Percentiles rank a stretch among this genome's conserved stretches.
Evolutionary conservation across 2,888 invertebrate genomes (phyloP).

Genomic region (Listrodromus nycthemerus): DNA sequence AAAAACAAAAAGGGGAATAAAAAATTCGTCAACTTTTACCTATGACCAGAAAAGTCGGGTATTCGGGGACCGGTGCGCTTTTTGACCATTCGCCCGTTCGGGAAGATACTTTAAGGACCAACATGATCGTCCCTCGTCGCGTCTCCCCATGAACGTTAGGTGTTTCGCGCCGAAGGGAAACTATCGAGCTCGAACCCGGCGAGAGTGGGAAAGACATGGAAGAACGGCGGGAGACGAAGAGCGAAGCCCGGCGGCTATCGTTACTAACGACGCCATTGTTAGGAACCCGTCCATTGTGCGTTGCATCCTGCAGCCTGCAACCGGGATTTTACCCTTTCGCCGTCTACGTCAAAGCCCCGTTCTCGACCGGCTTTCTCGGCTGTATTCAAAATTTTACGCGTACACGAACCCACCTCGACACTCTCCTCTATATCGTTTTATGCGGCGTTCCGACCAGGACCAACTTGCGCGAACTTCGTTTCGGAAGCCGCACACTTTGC

Average conservation of each 20-base stretch:
- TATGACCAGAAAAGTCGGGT: neutral
- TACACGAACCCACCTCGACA: neutral
- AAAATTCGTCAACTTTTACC: neutral
- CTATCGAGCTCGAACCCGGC: slow-evolving; percentile 22
- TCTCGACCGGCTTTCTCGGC: slow-evolving; percentile 25
- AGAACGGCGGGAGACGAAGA: slow-evolving; percentile 73
- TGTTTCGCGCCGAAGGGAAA: slow-evolving; percentile 10
- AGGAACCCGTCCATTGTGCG: slow-evolving; percentile 80
- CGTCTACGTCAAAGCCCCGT: slow-evolving; percentile 18
- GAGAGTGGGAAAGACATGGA: slow-evolving; percentile 55
- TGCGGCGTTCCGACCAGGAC: neutral
- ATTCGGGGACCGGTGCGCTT: neutral
- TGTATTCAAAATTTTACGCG: slow-evolving; percentile 11
- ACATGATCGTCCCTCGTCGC: neutral
- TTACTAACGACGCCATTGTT: slow-evolving; percentile 84
- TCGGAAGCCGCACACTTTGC: neutral
- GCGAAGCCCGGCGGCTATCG: slow-evolving; percentile 55
- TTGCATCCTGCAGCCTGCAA: slow-evolving; percentile 75
- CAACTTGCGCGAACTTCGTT: slow-evolving; percentile 16
- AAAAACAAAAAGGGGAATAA: no score
- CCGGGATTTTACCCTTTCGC: slow-evolving; percentile 66
- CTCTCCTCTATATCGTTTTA: neutral
- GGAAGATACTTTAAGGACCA: neutral
- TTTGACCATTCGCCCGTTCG: neutral
- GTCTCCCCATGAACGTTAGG: neutral